Base-by-base conservation (phyloP, 2,797 vertebrate species). In the Chaunax sp. region DNA sequence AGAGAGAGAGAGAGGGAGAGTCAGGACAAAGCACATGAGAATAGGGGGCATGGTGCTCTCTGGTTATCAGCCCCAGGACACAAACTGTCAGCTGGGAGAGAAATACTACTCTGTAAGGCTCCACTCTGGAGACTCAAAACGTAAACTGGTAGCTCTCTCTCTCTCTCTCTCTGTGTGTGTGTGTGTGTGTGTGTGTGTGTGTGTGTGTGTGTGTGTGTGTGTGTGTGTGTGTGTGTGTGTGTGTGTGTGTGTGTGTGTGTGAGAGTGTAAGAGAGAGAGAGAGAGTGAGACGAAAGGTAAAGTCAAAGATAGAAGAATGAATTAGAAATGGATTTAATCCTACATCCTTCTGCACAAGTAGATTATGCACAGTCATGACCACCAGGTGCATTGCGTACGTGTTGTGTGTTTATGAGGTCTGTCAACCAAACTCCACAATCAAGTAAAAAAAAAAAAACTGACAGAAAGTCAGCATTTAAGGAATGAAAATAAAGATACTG, bases 11-110 rank as follows among this genome's bases (percentile, higher is more conserved):
- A 33, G 45, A 14, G 33, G 26, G 35, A 15, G 14, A 28, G 22
- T 57, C 6, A 5, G 55, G 37, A 62, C 6, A 7, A 52, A 63
- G 65, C 63, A 64, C 75, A 83, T 69, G 73, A 85, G 76, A 73
- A 80, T 35, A 37, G 45, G 67, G 51, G 74, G 69, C 55, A 69
- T 44, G 26, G 62, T 66, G 53, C 73, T 82, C 0, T 6, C 78
- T 64, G 77, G 75, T 72, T 81, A 74, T 84, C 80, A 73, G 80
- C 85, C 74, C 68, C 74, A 72, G 81, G 85, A 87, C 82, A 87
- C 81, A 78, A 86, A 74, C 81, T 93, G 92, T 92, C 92, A 92
- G 79, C 69, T 86, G 82, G 83, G 85, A 79, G 82, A 85, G 72
- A 84, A 84, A 84, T 83, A 77, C 61, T 66, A 64, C 75, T 72